Percentiles rank a stretch among this genome's conserved stretches.
phyloP scores from a whole-genome alignment of 2,888 invertebrate genomes.

The Cerastoderma edule region DNA sequence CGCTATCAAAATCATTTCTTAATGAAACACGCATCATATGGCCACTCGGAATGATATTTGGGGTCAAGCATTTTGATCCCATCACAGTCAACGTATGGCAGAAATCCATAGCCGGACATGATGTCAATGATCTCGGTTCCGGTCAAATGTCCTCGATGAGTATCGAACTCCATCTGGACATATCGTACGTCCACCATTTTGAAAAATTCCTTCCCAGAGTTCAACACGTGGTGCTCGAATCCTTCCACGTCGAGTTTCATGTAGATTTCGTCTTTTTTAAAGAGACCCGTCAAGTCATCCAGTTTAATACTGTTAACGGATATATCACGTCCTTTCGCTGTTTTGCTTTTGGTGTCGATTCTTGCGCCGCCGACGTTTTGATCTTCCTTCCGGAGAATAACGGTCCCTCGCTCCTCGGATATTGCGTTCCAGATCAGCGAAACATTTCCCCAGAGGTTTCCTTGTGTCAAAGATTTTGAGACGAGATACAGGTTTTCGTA shows the following conservation, averaged over 20 bases:
- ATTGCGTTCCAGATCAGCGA: constrained; percentile 52
- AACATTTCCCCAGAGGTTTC: constrained; percentile 27
- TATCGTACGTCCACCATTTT: constrained; percentile 1
- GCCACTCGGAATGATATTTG: not conserved
- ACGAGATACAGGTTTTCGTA: constrained; percentile 31
- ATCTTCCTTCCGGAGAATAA: constrained; percentile 23
- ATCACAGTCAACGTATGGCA: not conserved
- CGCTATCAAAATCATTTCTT: not conserved
- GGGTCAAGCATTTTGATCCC: not conserved
- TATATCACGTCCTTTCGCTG: not conserved
- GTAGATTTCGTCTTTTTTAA: not conserved
- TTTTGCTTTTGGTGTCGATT: constrained; percentile 16
- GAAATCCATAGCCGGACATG: constrained; percentile 3
- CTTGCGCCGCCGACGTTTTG: constrained; percentile 52
- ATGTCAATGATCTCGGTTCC: constrained; percentile 20
- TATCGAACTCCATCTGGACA: constrained; percentile 18
- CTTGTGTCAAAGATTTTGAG: constrained; percentile 31
- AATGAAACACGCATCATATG: constrained; percentile 1
- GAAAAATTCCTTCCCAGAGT: constrained; percentile 11
- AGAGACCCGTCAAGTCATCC: constrained; percentile 9
- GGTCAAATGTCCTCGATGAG: not conserved
- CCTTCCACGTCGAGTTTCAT: constrained; percentile 2
- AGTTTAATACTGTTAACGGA: constrained; percentile 6
- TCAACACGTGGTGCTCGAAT: constrained; percentile 7
- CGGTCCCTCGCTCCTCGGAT: constrained; percentile 29